Evolutionary conservation across 2,888 invertebrate genomes (phyloP).

Genomic region (Amiota communis): DNA sequence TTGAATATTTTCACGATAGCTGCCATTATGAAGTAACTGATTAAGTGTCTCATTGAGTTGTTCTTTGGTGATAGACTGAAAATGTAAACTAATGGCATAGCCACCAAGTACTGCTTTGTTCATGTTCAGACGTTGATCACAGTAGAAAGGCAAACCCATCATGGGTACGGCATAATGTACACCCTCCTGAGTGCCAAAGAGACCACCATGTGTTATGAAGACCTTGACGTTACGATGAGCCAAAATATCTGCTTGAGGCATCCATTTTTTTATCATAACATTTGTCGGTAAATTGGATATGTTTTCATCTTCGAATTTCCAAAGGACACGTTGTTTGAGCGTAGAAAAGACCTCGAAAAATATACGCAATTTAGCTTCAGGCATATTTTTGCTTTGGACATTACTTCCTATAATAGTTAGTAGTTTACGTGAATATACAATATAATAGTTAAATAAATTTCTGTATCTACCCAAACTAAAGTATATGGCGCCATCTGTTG

Average conservation of each 20-base stretch:
- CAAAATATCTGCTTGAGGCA: slow-evolving; percentile 75
- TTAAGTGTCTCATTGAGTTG: slow-evolving; percentile 61
- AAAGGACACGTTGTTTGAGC: slow-evolving; percentile 73
- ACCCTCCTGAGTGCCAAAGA: slow-evolving; percentile 73
- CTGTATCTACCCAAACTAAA: slow-evolving; percentile 72
- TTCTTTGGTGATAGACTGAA: slow-evolving; percentile 64
- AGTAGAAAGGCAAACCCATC: slow-evolving; percentile 73
- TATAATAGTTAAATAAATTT: neutral
- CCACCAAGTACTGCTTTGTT: slow-evolving; percentile 68
- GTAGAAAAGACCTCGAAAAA: slow-evolving; percentile 72
- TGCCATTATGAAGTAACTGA: slow-evolving; percentile 70
- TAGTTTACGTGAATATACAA: neutral
- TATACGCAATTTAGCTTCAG: slow-evolving; percentile 67
- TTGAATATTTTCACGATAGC: slow-evolving; percentile 67
- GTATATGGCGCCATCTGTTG: slow-evolving; percentile 73
- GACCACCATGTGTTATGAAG: slow-evolving; percentile 74
- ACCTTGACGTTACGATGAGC: slow-evolving; percentile 73
- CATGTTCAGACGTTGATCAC: slow-evolving; percentile 73
- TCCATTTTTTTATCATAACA: slow-evolving; percentile 74
- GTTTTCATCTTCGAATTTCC: slow-evolving; percentile 74
- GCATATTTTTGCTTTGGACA: slow-evolving; percentile 72
- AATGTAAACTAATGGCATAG: slow-evolving; percentile 69
- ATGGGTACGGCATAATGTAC: slow-evolving; percentile 73
- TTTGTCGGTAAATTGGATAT: slow-evolving; percentile 70
- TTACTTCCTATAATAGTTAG: slow-evolving; percentile 69